phyloP scores from a whole-genome alignment of 2,888 invertebrate genomes.

The Synergus itoensis region DNA sequence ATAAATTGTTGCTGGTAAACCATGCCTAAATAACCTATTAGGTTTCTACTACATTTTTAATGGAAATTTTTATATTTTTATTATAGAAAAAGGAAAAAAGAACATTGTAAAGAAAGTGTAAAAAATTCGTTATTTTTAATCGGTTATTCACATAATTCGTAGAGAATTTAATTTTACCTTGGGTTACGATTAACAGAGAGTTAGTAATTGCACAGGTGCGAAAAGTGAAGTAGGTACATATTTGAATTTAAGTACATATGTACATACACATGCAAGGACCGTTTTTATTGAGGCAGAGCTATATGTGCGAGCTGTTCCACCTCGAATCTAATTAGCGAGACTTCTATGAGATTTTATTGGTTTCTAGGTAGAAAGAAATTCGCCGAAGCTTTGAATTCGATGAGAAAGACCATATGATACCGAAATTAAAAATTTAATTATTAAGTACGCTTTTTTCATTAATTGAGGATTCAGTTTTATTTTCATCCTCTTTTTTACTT shows the following conservation, averaged over 20 bases:
- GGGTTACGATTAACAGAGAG: not conserved
- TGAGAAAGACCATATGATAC: slow-evolving; percentile 1
- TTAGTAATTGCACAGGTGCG: slow-evolving; percentile 2
- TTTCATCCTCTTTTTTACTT: not conserved
- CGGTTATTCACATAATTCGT: not conserved
- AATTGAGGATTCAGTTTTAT: not conserved
- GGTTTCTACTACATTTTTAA: too few relatives aligned
- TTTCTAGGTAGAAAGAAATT: not conserved
- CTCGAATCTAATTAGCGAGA: slow-evolving; percentile 12
- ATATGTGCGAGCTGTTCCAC: not conserved
- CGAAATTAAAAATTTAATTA: slow-evolving; percentile 31
- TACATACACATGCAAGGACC: slow-evolving; percentile 1
- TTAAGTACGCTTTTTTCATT: not conserved
- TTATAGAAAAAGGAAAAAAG: too few relatives aligned
- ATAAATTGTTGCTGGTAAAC: too few relatives aligned
- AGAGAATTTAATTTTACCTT: not conserved
- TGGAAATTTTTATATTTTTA: too few relatives aligned
- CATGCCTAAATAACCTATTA: too few relatives aligned
- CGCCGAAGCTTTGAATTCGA: slow-evolving; percentile 14
- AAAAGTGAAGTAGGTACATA: not conserved
- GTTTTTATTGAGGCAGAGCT: slow-evolving; percentile 13
- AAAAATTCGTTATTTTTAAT: not conserved
- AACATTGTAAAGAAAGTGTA: not conserved
- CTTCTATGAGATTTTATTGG: slow-evolving; percentile 9
- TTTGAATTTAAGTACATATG: not conserved